Evolutionary conservation across 2,113 vertebrate genomes (phyloP).

Genomic region (Cygnus atratus): DNA sequence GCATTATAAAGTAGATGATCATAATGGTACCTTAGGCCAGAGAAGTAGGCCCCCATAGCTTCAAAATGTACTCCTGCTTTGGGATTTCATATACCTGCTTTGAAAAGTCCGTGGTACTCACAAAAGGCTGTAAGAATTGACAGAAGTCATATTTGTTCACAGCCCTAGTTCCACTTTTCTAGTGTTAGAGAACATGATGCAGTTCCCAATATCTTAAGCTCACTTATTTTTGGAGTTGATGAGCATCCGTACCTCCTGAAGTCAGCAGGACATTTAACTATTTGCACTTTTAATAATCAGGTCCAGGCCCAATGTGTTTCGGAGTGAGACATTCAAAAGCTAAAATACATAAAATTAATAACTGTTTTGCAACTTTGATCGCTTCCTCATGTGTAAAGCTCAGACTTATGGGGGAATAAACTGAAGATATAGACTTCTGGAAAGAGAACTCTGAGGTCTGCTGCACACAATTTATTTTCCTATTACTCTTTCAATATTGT

Average conservation of each 20-base stretch:
- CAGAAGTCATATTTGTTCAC: not conserved
- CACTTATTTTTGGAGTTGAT: not conserved
- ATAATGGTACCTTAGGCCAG: not conserved
- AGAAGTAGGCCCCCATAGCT: not conserved
- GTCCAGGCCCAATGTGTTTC: not conserved
- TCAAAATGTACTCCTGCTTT: not conserved
- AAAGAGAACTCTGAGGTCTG: not conserved
- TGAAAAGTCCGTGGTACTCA: not conserved
- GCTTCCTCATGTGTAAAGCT: not conserved
- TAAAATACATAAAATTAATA: not conserved
- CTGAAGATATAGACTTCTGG: not conserved
- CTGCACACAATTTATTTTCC: conserved; percentile 26
- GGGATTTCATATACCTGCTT: not conserved
- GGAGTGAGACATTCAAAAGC: not conserved
- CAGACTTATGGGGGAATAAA: not conserved
- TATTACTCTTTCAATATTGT: not conserved
- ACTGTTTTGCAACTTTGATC: not conserved
- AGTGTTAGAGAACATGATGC: not conserved
- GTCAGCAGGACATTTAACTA: not conserved
- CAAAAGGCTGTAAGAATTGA: not conserved
- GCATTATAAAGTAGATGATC: not conserved
- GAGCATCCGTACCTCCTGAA: not conserved
- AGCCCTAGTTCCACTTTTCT: not conserved
- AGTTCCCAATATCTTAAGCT: not conserved
- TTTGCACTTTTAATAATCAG: not conserved